These are phyloP conservation scores for Eubasilissa regina DNA, from an alignment of 1,140 invertebrate species.

Conservation along the genomic window DNA sequence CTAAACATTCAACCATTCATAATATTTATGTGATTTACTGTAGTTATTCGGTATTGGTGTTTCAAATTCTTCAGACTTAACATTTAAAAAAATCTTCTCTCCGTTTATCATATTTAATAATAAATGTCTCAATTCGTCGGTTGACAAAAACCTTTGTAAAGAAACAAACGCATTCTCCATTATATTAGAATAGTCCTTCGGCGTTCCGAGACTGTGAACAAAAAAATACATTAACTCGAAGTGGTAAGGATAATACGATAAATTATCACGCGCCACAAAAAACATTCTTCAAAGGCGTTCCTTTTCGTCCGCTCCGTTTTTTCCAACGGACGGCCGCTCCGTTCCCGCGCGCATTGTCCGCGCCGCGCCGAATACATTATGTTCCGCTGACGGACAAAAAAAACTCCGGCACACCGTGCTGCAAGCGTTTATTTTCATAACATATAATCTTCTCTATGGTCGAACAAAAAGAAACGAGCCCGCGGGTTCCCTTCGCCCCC, in stretches of 20 bases:
- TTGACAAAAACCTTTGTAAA: too few species aligned
- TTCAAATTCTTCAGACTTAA: too few species aligned
- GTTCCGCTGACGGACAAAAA: slow-evolving; percentile 40
- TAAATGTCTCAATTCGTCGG: background rate
- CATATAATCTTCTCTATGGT: slow-evolving; percentile 49
- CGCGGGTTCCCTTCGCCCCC: slow-evolving; percentile 5
- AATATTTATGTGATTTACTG: too few species aligned
- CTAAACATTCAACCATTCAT: too few species aligned
- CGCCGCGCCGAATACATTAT: slow-evolving; percentile 50
- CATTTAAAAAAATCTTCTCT: too few species aligned
- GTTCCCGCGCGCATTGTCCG: slow-evolving; percentile 39
- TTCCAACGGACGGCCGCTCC: slow-evolving; percentile 33
- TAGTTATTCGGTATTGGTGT: too few species aligned
- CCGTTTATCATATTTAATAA: background rate
- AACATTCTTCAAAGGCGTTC: slow-evolving; percentile 47
- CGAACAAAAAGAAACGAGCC: slow-evolving; percentile 44
- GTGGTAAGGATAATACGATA: slow-evolving; percentile 20
- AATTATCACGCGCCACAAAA: slow-evolving; percentile 35
- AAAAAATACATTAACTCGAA: slow-evolving; percentile 7
- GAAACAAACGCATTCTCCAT: background rate
- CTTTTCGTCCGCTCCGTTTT: slow-evolving; percentile 42
- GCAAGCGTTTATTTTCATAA: slow-evolving; percentile 48
- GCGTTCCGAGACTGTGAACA: background rate
- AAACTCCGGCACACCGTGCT: slow-evolving; percentile 29
- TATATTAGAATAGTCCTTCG: background rate